Evolutionary conservation across 2,797 vertebrate genomes (phyloP).

Genomic region (Channallabes apus): DNA sequence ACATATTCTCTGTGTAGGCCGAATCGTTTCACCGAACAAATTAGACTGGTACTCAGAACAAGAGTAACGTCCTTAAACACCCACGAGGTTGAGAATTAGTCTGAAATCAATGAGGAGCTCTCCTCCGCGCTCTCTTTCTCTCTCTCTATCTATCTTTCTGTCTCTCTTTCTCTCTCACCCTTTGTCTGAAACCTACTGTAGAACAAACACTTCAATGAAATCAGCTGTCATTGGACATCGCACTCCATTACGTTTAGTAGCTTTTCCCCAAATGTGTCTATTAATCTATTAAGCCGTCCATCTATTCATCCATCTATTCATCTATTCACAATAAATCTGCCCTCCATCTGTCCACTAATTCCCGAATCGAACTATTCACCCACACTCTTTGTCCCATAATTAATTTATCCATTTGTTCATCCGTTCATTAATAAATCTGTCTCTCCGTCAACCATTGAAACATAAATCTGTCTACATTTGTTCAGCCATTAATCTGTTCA

Average conservation of each 20-base stretch:
- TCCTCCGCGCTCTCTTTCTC: not conserved
- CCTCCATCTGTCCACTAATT: not conserved
- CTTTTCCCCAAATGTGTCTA: not conserved
- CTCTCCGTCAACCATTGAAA: not conserved
- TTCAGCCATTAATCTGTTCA: not conserved
- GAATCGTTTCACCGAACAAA: not conserved
- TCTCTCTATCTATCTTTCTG: no score
- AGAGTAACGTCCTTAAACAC: conserved; percentile 21
- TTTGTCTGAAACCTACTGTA: not conserved
- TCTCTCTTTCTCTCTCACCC: no score
- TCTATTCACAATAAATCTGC: not conserved
- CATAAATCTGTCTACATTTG: not conserved
- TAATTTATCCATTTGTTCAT: not conserved
- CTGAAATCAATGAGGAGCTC: conserved; percentile 4
- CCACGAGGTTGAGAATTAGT: conserved; percentile 18
- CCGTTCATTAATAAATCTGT: not conserved
- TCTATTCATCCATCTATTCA: not conserved
- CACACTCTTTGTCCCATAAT: not conserved
- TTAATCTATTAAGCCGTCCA: not conserved
- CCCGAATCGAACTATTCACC: not conserved
- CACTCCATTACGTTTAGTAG: not conserved
- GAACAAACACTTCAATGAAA: not conserved
- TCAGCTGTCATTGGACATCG: not conserved
- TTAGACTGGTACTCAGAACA: conserved; percentile 19
- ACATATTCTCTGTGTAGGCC: not conserved